A percentile compares a stretch with the other conserved stretches of the same genome.
Evolutionary conservation across 2,113 vertebrate genomes (phyloP).

Genomic region (Triplophysa rosa): DNA sequence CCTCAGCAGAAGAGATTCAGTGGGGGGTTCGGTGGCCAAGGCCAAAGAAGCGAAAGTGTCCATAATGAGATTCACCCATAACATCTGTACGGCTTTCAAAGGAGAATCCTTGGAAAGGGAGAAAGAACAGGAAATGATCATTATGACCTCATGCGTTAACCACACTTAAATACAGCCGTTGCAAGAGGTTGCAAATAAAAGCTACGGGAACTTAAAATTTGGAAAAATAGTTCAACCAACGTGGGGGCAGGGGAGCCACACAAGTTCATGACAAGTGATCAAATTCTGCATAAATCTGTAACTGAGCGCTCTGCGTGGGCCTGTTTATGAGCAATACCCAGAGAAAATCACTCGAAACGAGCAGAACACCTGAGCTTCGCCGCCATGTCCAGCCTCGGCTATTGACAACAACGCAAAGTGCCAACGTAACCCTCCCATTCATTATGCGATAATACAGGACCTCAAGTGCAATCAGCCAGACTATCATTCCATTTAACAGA

Average conservation of each 20-base stretch:
- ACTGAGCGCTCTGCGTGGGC: neutral
- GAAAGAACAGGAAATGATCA: neutral
- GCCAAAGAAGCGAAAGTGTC: constrained; percentile 97
- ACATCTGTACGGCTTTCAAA: constrained; percentile 97
- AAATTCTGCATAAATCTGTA: neutral
- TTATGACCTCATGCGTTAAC: constrained; percentile 14
- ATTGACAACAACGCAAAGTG: constrained; percentile 5
- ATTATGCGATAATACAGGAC: constrained; percentile 38
- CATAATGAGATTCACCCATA: constrained; percentile 99
- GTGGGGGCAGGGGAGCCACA: too few species aligned
- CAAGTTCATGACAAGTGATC: neutral
- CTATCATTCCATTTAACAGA: constrained; percentile 30
- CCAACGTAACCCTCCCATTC: constrained; percentile 26
- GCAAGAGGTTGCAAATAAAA: neutral
- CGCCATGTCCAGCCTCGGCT: neutral
- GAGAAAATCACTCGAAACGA: neutral
- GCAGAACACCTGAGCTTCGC: constrained; percentile 10
- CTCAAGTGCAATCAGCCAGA: constrained; percentile 22
- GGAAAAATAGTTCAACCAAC: too few species aligned
- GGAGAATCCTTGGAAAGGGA: constrained; percentile 86
- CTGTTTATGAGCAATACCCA: neutral
- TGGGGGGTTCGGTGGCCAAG: constrained; percentile 96
- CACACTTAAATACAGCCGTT: neutral
- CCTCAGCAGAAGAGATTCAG: constrained; percentile 90
- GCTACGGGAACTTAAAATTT: too few species aligned